Evolutionary conservation across 2,888 invertebrate species (phyloP), one percentile per base, ranked within the genome.

Genomic region (Drosophila prolongata): DNA sequence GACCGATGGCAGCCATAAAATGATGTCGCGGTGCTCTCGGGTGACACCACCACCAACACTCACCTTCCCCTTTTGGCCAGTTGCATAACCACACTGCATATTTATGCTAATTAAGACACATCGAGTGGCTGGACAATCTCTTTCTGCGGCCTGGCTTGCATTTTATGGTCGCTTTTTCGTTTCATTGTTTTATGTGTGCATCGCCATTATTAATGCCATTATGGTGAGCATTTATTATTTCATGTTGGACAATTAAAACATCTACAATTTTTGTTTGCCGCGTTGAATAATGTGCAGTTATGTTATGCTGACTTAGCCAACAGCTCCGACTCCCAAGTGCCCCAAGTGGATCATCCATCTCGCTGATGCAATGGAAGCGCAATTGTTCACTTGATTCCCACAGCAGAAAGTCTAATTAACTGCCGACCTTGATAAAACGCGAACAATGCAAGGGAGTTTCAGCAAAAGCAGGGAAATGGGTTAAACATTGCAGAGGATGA

Each of bases 61-160:
- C 60, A 59, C 55, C 76, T 59, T 59, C 47, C 37, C 52, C n/a
- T 42, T 61, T 30, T 55, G 71, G 72, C 55, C 52, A 42, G 43
- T 62, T 74, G 64, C 56, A 64, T 65, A 75, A 69, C 65, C 72
- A 46, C 66, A 77, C 64, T 77, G 69, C 64, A 75, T 75, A 81
- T 81, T 83, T 87, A 83, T 83, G 83, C 83, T 83, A 83, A 83
- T 83, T 83, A 83, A 83, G 87, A 87, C 82, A 83, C 87, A 84
- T 84, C 82, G 68, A 77, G 52, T 59, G 47, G 30, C 35, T 52
- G 30, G 64, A 58, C 59, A 76, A 61, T 70, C 81, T 60, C 64
- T 67, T 67, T 49, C 42, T 54, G 46, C 38, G 14, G 54, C 56
- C 53, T 64, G 79, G 75, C 76, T 84, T 87, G 82, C 87, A 77